Percentiles rank a stretch among this genome's conserved stretches.
These are phyloP conservation scores for Chelonoidis abingdonii DNA, from an alignment of 2,113 vertebrate species.

Conservation along the genomic window DNA sequence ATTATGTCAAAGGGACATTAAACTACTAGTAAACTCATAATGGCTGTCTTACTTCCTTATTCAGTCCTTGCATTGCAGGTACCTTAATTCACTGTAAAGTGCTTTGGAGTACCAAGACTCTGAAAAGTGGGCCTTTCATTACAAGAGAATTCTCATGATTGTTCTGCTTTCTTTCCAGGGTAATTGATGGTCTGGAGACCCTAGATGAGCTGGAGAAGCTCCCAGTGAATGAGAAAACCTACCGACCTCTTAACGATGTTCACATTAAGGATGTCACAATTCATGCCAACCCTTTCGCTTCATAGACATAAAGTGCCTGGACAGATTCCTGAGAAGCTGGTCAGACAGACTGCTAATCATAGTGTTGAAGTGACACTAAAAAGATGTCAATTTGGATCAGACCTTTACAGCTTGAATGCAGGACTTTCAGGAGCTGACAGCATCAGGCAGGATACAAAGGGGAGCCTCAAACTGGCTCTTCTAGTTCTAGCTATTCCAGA, in stretches of 20 bases:
- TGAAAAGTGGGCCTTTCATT: neutral
- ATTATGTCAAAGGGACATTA: neutral
- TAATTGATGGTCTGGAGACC: constrained; percentile 96
- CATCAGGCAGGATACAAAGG: neutral
- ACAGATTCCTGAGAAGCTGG: neutral
- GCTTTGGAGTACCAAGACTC: neutral
- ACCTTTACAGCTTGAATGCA: neutral
- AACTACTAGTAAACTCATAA: neutral
- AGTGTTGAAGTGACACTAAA: neutral
- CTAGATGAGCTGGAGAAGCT: constrained; percentile 97
- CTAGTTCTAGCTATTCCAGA: neutral
- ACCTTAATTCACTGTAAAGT: neutral
- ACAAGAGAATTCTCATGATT: neutral
- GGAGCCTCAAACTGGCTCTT: neutral
- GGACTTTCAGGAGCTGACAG: neutral
- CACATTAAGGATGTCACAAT: constrained; percentile 94
- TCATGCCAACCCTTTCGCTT: constrained; percentile 96
- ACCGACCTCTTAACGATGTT: constrained; percentile 92
- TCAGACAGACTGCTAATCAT: neutral
- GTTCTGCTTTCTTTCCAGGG: constrained; percentile 78
- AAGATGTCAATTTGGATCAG: neutral
- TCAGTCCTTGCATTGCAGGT: neutral
- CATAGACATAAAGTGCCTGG: constrained; percentile 66
- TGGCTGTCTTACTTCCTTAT: neutral
- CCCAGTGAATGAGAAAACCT: constrained; percentile 96